phyloP scores from a whole-genome alignment of 1,140 invertebrate genomes.

The Thaumetopoea pityocampa region DNA sequence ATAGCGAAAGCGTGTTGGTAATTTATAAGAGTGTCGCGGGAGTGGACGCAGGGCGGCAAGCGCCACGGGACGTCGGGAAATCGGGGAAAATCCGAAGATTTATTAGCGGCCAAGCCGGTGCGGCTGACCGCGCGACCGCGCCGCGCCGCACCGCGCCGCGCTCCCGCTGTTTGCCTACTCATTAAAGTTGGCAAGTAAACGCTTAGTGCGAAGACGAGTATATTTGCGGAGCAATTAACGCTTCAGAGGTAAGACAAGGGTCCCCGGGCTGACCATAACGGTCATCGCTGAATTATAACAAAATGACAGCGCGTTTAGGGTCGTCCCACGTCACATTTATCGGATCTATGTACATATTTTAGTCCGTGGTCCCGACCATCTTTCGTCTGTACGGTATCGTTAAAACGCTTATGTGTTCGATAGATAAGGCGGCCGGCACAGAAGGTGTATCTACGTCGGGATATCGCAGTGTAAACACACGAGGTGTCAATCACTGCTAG shows the following conservation, averaged over 20 bases:
- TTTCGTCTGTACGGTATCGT: slow-evolving; percentile 31
- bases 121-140: slow-evolving; percentile 47
- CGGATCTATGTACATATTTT: slow-evolving; percentile 30
- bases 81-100: slow-evolving; percentile 68
- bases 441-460: slow-evolving; percentile 42
- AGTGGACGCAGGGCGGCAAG: slow-evolving; percentile 36
- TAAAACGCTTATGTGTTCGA: slow-evolving; percentile 44
- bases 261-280: slow-evolving; percentile 30
- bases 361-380: slow-evolving; percentile 23
- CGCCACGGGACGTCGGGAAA: slow-evolving; percentile 57
- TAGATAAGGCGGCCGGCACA: slow-evolving; percentile 52
- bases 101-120: slow-evolving; percentile 49
- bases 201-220: slow-evolving; percentile 66
- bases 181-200: slow-evolving; percentile 68
- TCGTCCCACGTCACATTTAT: slow-evolving; percentile 21
- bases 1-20: slow-evolving; percentile 66
- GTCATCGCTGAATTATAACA: slow-evolving; percentile 45
- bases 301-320: slow-evolving; percentile 10
- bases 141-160: slow-evolving; percentile 22
- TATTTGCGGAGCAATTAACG: slow-evolving; percentile 72
- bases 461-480: slow-evolving; percentile 59
- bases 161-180: slow-evolving; percentile 61
- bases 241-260: slow-evolving; percentile 59
- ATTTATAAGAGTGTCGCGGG: slow-evolving; percentile 65
- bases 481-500: slow-evolving; percentile 63